Conservation (phyloP, 64 coral and sea anemone species). For the Orbicella faveolata region DNA sequence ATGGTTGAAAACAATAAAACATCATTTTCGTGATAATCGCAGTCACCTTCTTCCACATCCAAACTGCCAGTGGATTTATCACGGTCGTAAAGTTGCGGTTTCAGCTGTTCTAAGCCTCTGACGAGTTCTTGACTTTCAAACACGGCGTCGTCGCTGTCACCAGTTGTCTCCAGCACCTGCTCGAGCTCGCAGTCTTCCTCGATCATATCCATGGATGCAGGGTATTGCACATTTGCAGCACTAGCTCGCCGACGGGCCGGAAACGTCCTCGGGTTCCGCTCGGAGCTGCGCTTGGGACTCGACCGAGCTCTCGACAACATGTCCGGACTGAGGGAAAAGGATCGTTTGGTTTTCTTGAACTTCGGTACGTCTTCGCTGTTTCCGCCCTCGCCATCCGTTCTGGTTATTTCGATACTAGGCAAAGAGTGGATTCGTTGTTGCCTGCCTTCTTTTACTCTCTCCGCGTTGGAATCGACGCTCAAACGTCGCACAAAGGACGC, state of each 20-base stretch:
- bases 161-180: background rate
- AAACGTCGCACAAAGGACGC: constrained; percentile 20
- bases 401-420: background rate
- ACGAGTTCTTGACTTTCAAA: background rate
- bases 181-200: constrained; percentile 3
- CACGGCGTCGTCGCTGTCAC: background rate
- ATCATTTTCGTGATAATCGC: background rate
- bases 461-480: background rate
- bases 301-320: background rate
- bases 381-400: background rate
- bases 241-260: background rate
- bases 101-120: background rate
- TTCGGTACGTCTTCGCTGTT: background rate
- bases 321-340: constrained; percentile 8
- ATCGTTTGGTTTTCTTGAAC: constrained; percentile 13
- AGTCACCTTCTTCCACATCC: background rate
- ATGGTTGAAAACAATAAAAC: background rate
- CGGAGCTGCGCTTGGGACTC: background rate
- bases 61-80: background rate
- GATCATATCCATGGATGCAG: constrained; percentile 15
- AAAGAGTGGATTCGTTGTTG: constrained; percentile 8
- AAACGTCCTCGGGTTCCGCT: background rate
- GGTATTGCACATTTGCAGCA: too few relatives aligned
- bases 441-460: background rate
- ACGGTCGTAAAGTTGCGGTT: background rate